Conservation (phyloP, 2,888 invertebrate genomes). For the Xylota segnis region DNA sequence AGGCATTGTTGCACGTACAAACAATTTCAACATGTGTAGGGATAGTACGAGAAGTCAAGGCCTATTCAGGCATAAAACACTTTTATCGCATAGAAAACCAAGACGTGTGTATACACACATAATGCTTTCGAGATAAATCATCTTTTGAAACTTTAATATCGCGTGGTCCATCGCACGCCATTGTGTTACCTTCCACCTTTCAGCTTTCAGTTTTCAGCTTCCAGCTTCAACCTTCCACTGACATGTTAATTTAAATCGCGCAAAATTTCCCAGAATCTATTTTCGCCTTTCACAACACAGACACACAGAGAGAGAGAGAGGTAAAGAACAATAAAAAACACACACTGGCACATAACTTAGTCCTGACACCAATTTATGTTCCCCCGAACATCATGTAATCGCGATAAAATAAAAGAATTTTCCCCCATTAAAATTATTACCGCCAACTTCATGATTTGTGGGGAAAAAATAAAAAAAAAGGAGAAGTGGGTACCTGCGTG, state of each 20-base stretch:
- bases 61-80: background rate
- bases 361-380: constrained; percentile 54
- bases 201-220: no score
- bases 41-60: background rate
- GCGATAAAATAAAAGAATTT: constrained; percentile 58
- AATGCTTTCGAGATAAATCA: constrained; percentile 16
- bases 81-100: background rate
- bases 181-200: background rate
- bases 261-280: background rate
- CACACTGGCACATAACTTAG: constrained; percentile 2
- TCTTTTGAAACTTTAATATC: constrained; percentile 10
- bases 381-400: constrained; percentile 55
- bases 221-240: constrained; percentile 24
- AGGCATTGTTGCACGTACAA: background rate
- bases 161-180: background rate
- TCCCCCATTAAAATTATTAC: constrained; percentile 38
- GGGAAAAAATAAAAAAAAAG: background rate
- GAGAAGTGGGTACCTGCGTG: background rate
- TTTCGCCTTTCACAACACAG: background rate
- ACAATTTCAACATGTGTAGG: background rate
- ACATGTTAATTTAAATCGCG: constrained; percentile 30
- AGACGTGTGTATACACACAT: background rate
- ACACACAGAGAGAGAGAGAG: no score
- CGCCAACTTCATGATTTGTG: constrained; percentile 27
- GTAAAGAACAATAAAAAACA: background rate